Evolutionary conservation across 2,113 vertebrate species (phyloP).

Genomic region (Monarcha castaneiventris): DNA sequence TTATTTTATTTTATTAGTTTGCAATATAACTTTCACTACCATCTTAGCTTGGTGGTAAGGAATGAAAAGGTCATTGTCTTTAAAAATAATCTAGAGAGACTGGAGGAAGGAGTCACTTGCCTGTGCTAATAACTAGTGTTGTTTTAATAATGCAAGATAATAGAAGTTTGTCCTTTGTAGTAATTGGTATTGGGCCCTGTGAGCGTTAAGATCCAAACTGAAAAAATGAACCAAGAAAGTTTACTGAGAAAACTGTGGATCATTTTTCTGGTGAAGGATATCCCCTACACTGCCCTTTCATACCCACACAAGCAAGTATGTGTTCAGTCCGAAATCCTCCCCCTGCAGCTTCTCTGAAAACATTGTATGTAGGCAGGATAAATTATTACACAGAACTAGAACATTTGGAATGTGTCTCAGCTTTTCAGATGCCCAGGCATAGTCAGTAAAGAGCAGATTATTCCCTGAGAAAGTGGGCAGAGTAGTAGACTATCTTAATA

Average conservation of each 20-base stretch:
- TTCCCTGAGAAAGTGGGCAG: neutral
- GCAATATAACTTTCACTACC: neutral
- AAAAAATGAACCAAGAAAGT: neutral
- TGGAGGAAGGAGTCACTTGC: neutral
- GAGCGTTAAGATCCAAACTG: neutral
- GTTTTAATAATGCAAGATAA: neutral
- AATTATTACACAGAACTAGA: neutral
- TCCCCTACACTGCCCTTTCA: neutral
- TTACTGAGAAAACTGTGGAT: neutral
- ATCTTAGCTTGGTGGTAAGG: neutral
- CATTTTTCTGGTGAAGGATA: neutral
- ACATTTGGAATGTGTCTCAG: neutral
- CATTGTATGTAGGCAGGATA: neutral
- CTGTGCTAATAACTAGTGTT: neutral
- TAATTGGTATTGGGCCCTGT: neutral
- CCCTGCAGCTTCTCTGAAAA: neutral
- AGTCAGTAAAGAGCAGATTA: neutral
- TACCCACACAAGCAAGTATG: slow-evolving; percentile 13
- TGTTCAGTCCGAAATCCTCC: neutral
- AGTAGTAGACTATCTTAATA: neutral
- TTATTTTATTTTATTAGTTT: neutral
- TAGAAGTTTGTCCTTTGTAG: neutral
- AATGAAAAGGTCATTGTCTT: neutral
- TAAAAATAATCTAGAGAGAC: neutral
- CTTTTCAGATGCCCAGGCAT: neutral